Evolutionary conservation across 2,888 invertebrate species (phyloP).

Genomic region (Spialia ferax): DNA sequence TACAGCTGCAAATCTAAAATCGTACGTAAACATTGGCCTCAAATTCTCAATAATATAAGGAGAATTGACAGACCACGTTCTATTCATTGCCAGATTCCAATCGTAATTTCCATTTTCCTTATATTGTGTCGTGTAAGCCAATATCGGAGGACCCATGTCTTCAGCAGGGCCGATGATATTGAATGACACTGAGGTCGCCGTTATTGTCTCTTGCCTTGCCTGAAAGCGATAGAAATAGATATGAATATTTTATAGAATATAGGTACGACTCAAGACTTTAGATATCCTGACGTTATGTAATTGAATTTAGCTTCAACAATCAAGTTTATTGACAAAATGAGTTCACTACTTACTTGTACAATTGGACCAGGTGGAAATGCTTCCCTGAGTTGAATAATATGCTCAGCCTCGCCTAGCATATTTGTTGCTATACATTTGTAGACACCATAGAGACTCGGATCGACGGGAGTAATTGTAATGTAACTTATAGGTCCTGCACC

Average conservation of each 20-base stretch:
- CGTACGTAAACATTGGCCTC: conserved; percentile 91
- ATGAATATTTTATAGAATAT: conserved; percentile 20
- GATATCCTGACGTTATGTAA: background rate
- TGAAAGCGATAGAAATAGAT: conserved; percentile 61
- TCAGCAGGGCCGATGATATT: conserved; percentile 91
- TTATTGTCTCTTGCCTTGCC: conserved; percentile 89
- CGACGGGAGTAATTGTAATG: conserved; percentile 89
- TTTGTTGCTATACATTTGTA: conserved; percentile 95
- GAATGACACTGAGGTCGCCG: conserved; percentile 95
- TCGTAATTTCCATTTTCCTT: conserved; percentile 89
- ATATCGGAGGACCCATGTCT: conserved; percentile 91
- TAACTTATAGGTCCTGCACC: conserved; percentile 91
- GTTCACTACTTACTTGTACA: conserved; percentile 69
- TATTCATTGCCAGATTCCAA: conserved; percentile 90
- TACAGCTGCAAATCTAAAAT: conserved; percentile 94
- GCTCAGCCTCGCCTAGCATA: conserved; percentile 89
- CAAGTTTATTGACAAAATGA: background rate
- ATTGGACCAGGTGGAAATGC: conserved; percentile 91
- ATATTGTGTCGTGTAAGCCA: conserved; percentile 91
- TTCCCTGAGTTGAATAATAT: conserved; percentile 90
- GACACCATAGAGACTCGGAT: conserved; percentile 89
- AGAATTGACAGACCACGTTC: conserved; percentile 93
- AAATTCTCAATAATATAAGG: conserved; percentile 94
- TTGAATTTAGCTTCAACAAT: background rate
- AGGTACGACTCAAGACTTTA: background rate